Evolutionary conservation across 2,797 vertebrate species (phyloP).

Genomic region (Sebastes taczanowskii): DNA sequence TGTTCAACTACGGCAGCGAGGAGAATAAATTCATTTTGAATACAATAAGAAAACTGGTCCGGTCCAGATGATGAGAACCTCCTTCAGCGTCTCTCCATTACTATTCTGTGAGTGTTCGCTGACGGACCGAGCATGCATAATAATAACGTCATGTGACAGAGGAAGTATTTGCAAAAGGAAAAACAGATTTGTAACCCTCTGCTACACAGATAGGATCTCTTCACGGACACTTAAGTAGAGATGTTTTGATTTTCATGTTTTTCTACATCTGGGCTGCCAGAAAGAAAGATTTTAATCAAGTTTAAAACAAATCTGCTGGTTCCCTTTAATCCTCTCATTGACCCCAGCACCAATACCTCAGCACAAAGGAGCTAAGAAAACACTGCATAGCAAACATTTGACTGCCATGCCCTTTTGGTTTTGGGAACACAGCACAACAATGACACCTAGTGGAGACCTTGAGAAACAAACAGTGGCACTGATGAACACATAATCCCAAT

Average conservation of each 20-base stretch:
- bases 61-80: slow-evolving; percentile 56
- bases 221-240: not conserved
- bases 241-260: slow-evolving; percentile 25
- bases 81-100: slow-evolving; percentile 53
- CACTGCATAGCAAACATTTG: slow-evolving; percentile 30
- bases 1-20: slow-evolving; percentile 84
- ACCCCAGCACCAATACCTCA: slow-evolving; percentile 1
- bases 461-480: not conserved
- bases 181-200: slow-evolving; percentile 31
- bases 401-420: not conserved
- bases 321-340: slow-evolving; percentile 40
- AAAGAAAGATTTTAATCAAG: slow-evolving; percentile 15
- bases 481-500: not conserved
- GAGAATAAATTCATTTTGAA: slow-evolving; percentile 92
- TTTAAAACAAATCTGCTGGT: slow-evolving; percentile 18
- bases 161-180: slow-evolving; percentile 27
- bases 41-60: slow-evolving; percentile 89
- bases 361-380: slow-evolving; percentile 55
- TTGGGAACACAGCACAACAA: slow-evolving; percentile 30
- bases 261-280: not conserved
- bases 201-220: slow-evolving; percentile 14
- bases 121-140: slow-evolving; percentile 48
- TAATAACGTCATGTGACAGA: slow-evolving; percentile 50
- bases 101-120: slow-evolving; percentile 59
- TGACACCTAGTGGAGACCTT: slow-evolving; percentile 63